Base-by-base conservation (phyloP, 2,113 vertebrate genomes). In the Nothobranchius kuhntae region DNA sequence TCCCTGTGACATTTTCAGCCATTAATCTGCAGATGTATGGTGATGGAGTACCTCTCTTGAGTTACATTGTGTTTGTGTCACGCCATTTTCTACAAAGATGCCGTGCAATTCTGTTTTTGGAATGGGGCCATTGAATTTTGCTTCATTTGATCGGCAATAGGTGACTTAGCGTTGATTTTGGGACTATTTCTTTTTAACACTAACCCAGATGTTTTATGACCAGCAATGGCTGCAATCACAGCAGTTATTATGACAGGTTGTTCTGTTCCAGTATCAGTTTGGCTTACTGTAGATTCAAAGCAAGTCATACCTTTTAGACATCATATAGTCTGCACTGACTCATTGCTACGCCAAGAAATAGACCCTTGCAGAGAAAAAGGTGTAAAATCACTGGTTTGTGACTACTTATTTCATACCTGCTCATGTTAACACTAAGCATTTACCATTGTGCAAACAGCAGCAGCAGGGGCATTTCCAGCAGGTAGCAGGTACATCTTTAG, bases 1-100 rank as follows among this genome's bases (percentile, higher is more conserved):
- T 92, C 88, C 83, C 87, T 60, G 78, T 89, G 89, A 90, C 89
- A 92, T 92, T 91, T 92, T 79, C 82, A 84, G 84, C 85, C 90
- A 90, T 92, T 90, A 91, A 92, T 90, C 89, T 91, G 69, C 81
- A 65, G 85, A 86, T 76, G n/a, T 78, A 69, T 57, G 82, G 82
- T 89, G 89, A 91, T 89, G 80, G 88, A 92, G 87, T 82, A 66
- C 76, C 79, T 76, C 83, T 89, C 75, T 66, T 74, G 73, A 56
- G 85, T 80, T 86, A 85, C 76, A 71, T 81, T 84, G 82, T 84
- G 76, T 78, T 80, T 58, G 24, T 87, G 87, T 87, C 82, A 54
- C 79, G 82, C 79, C 44, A 47, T 87, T 88, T 89, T 83, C 74
- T 75, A 65, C 53, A 67, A 70, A 59, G 79, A 74, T 85, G 88